Evolutionary conservation across 1,140 invertebrate genomes (phyloP).

Genomic region (Dendroctonus ponderosae): DNA sequence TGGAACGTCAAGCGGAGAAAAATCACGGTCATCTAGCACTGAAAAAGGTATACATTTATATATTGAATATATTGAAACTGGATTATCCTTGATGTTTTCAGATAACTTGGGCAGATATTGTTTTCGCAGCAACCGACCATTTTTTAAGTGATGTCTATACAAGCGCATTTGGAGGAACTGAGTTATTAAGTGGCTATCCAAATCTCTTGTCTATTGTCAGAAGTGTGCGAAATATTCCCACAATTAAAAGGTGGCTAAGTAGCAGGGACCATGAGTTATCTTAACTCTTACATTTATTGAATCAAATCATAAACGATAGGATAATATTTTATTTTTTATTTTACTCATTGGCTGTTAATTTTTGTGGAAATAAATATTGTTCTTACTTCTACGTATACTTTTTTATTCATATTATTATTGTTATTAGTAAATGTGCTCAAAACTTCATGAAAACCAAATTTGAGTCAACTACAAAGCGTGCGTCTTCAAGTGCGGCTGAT

Average conservation of each 20-base stretch:
- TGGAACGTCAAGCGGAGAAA: constrained; percentile 45
- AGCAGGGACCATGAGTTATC: background rate
- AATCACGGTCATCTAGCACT: constrained; percentile 57
- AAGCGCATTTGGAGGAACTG: background rate
- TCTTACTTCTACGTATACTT: no score
- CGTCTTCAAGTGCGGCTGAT: no score
- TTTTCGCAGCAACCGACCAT: constrained; percentile 60
- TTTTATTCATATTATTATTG: no score
- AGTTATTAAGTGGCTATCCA: background rate
- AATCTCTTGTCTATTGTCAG: background rate
- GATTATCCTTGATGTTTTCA: constrained; percentile 6
- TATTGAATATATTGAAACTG: background rate
- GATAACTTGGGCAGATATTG: constrained; percentile 63
- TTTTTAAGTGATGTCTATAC: constrained; percentile 52
- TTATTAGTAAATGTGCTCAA: no score
- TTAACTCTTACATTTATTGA: no score
- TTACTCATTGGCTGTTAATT: no score
- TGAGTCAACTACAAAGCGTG: no score
- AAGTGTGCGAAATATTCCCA: background rate
- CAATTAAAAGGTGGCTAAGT: background rate
- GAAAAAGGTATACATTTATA: constrained; percentile 8
- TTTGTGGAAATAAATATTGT: no score
- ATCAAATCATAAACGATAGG: no score
- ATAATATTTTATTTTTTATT: no score
- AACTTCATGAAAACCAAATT: no score